Conservation (phyloP, 2,797 vertebrate species). For the Hephaestus fuliginosus region DNA sequence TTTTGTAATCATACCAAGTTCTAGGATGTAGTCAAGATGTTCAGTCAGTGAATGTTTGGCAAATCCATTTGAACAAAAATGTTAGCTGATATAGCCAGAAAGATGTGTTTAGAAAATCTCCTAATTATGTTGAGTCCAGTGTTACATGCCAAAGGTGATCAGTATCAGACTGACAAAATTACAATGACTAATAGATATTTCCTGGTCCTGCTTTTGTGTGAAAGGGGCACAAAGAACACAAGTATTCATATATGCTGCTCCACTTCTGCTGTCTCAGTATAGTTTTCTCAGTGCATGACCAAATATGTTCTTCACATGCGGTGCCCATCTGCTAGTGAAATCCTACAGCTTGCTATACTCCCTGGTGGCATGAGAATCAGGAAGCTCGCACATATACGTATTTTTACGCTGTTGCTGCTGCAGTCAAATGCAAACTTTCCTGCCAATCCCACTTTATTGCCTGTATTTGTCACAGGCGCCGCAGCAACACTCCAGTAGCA, state of each 20-base stretch:
- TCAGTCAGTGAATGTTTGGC: not conserved
- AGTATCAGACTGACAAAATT: not conserved
- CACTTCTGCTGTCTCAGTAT: not conserved
- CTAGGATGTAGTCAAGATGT: not conserved
- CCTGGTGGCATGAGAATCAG: constrained; percentile 13
- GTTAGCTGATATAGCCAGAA: too few species aligned
- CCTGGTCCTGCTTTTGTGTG: not conserved
- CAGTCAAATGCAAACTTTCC: constrained; percentile 22
- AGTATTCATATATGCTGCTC: not conserved
- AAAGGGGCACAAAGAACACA: not conserved
- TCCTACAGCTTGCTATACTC: not conserved
- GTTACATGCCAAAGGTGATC: not conserved
- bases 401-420: not conserved
- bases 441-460: not conserved
- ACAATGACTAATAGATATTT: not conserved
- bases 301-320: not conserved
- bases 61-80: not conserved
- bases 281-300: constrained; percentile 4
- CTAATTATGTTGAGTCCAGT: not conserved
- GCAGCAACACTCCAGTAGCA: not conserved
- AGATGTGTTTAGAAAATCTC: too few species aligned
- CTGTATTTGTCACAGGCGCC: not conserved
- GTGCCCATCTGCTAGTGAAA: constrained; percentile 40
- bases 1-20: not conserved
- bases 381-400: constrained; percentile 1